These are phyloP conservation scores for Vanessa atalanta DNA, from an alignment of 1,140 invertebrate species.

Conservation along the genomic window DNA sequence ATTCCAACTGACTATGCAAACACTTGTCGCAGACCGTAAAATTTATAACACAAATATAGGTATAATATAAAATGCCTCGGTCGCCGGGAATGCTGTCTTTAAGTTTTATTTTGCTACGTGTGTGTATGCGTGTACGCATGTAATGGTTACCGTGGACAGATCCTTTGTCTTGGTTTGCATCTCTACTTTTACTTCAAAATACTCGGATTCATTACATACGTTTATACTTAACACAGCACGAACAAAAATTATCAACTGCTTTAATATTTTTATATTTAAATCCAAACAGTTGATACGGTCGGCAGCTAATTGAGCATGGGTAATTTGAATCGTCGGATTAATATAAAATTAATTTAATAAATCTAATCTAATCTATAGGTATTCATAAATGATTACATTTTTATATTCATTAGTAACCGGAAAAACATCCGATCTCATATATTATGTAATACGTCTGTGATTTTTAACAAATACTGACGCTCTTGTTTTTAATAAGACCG, in stretches of 20 bases:
- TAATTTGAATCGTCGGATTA: too few species aligned
- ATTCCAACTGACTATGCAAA: slow-evolving; percentile 60
- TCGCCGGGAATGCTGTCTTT: slow-evolving; percentile 54
- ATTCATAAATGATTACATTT: not conserved
- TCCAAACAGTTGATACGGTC: too few species aligned
- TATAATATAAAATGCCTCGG: slow-evolving; percentile 48
- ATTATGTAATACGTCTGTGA: too few species aligned
- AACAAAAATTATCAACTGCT: not conserved
- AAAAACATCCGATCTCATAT: not conserved
- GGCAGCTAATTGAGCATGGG: not conserved
- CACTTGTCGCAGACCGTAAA: slow-evolving; percentile 54
- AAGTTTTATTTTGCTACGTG: slow-evolving; percentile 59
- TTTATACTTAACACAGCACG: not conserved
- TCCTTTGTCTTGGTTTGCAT: slow-evolving; percentile 26
- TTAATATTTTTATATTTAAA: too few species aligned
- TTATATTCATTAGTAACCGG: not conserved
- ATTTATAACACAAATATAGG: slow-evolving; percentile 62
- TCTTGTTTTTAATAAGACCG: too few species aligned
- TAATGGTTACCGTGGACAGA: slow-evolving; percentile 19
- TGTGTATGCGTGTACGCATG: slow-evolving; percentile 36
- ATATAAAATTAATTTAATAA: too few species aligned
- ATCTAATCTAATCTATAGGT: not conserved
- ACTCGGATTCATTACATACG: not conserved
- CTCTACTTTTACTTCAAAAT: not conserved
- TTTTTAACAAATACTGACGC: too few species aligned